Conservation (phyloP, 2,888 invertebrate genomes). For the Drosophila longiperda region DNA sequence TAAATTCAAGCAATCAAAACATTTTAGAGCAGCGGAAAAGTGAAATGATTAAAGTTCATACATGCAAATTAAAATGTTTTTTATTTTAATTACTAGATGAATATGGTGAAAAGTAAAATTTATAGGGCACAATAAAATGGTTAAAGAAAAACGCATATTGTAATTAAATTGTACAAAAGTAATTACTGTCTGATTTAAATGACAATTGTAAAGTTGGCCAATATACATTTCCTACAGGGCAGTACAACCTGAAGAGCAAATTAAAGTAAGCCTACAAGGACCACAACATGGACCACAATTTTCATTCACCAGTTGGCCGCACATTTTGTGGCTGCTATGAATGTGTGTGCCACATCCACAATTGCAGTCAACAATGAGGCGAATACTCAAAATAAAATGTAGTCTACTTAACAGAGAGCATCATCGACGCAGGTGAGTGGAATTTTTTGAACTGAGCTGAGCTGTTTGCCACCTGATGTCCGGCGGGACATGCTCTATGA, state of each 20-base stretch:
- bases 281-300: not conserved
- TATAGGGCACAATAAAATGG: not conserved
- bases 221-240: slow-evolving; percentile 7
- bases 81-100: not conserved
- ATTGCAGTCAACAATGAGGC: slow-evolving; percentile 12
- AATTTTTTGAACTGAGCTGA: not conserved
- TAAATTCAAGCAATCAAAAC: not conserved
- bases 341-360: not conserved
- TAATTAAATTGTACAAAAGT: slow-evolving; percentile 20
- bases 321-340: not conserved
- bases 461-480: slow-evolving; percentile 4
- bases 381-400: slow-evolving; percentile 5
- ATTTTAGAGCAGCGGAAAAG: not conserved
- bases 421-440: not conserved
- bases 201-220: slow-evolving; percentile 1
- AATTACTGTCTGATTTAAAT: slow-evolving; percentile 26
- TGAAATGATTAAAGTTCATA: not conserved
- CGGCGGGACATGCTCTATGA: not conserved
- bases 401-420: slow-evolving; percentile 2
- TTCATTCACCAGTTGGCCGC: slow-evolving; percentile 3
- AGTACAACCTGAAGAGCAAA: slow-evolving; percentile 15
- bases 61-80: not conserved
- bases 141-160: not conserved
- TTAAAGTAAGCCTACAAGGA: slow-evolving; percentile 12
- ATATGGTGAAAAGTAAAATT: not conserved